These are phyloP conservation scores for Matsumurasca onukii DNA, from an alignment of 1,140 invertebrate genomes.

Conservation along the genomic window DNA sequence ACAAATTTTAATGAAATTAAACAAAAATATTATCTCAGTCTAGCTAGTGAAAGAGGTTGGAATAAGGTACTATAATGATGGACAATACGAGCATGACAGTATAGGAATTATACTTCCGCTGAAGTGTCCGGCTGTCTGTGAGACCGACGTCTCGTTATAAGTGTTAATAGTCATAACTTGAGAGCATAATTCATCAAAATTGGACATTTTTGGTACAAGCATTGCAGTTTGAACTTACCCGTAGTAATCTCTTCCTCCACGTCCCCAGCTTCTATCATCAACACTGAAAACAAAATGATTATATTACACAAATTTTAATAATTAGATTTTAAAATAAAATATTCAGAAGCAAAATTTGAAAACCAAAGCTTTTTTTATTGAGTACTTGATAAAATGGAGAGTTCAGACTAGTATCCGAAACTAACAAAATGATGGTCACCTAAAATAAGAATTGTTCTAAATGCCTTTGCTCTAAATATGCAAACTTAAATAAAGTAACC, in stretches of 20 bases:
- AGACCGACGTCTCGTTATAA: not conserved
- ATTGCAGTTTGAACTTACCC: constrained; percentile 1
- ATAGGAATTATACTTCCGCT: too few species aligned
- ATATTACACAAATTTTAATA: too few species aligned
- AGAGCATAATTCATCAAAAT: too few species aligned
- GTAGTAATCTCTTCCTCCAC: not conserved
- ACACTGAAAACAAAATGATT: not conserved
- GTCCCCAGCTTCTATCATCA: not conserved
- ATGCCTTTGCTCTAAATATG: too few species aligned
- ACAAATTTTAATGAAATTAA: too few species aligned
- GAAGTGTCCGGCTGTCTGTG: too few species aligned
- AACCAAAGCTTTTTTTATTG: not conserved
- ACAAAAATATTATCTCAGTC: not conserved
- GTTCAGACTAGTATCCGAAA: not conserved
- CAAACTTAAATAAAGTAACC: too few species aligned
- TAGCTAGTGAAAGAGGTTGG: not conserved
- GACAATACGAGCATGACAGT: too few species aligned
- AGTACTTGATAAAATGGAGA: not conserved
- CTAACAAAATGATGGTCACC: not conserved
- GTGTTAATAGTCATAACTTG: not conserved
- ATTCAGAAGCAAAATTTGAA: not conserved
- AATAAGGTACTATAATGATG: too few species aligned
- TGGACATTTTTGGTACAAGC: too few species aligned
- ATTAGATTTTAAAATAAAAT: not conserved
- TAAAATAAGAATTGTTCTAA: not conserved